Evolutionary conservation across 2,797 vertebrate genomes (phyloP).

Genomic region (Mergus octosetaceus): DNA sequence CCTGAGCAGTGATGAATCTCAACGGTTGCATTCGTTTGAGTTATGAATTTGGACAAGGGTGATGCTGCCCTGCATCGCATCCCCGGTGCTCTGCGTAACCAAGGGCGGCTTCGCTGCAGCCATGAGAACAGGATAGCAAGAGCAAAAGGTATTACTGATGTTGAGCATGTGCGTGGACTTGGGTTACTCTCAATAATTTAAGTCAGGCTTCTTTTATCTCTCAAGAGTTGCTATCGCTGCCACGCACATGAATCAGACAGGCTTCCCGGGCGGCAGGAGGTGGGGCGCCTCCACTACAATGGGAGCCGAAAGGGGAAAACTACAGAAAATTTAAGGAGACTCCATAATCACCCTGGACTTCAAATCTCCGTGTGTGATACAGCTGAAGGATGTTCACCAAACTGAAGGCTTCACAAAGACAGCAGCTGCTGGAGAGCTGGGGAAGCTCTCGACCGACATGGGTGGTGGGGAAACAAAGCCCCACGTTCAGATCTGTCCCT

Average conservation of each 20-base stretch:
- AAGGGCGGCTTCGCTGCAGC: not conserved
- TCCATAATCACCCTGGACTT: conserved; percentile 11
- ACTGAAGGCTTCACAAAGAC: not conserved
- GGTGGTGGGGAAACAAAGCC: not conserved
- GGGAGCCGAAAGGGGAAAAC: not conserved
- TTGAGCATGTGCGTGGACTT: not conserved
- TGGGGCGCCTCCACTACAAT: not conserved
- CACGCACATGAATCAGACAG: not conserved
- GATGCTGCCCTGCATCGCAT: not conserved
- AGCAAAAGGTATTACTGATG: not conserved
- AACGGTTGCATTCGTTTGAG: not conserved
- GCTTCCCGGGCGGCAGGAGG: not conserved
- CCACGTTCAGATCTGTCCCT: not conserved
- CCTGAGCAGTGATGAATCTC: not conserved
- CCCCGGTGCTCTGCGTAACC: not conserved
- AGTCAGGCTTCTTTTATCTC: conserved; percentile 19
- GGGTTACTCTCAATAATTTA: conserved; percentile 48
- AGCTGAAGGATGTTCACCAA: not conserved
- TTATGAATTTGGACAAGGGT: not conserved
- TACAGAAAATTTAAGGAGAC: conserved; percentile 20
- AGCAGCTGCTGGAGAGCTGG: not conserved
- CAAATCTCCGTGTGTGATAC: not conserved
- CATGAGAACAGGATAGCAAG: accelerated
- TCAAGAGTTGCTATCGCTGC: not conserved
- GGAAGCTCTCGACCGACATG: not conserved